These are phyloP conservation scores for Acronicta alni DNA, from an alignment of 2,888 invertebrate species.

Conservation along the genomic window DNA sequence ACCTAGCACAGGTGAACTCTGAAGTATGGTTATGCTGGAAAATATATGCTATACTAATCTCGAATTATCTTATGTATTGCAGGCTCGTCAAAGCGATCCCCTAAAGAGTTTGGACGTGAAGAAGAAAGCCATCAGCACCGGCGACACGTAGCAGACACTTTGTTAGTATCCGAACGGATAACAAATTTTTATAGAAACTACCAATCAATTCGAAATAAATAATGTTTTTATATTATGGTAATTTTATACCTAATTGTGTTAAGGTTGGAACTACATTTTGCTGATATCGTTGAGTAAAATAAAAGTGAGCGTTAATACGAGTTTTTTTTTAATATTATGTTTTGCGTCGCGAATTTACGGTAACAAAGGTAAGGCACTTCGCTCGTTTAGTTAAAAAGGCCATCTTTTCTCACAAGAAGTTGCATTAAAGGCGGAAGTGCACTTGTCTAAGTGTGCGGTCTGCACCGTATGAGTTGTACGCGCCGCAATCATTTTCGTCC, in stretches of 20 bases:
- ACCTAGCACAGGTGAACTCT: too few species aligned
- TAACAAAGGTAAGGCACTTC: too few species aligned
- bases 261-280: constrained; percentile 50
- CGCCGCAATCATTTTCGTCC: too few species aligned
- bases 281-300: background rate
- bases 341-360: too few species aligned
- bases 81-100: constrained; percentile 92
- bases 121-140: constrained; percentile 75
- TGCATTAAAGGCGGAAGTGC: too few species aligned
- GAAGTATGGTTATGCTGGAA: too few species aligned
- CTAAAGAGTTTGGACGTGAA: constrained; percentile 91
- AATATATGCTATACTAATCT: background rate
- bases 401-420: too few species aligned
- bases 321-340: too few species aligned
- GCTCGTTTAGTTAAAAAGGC: too few species aligned
- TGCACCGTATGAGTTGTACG: too few species aligned
- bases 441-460: too few species aligned
- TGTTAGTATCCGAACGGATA: constrained; percentile 74
- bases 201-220: constrained; percentile 12
- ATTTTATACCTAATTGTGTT: constrained; percentile 54
- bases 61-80: constrained; percentile 36
- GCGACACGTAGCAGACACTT: constrained; percentile 70
- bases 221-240: constrained; percentile 43
- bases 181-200: constrained; percentile 33
- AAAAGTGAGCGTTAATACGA: too few species aligned